Evolutionary conservation across 2,113 vertebrate species (phyloP), one percentile per base, ranked within the genome.

Genomic region (Mixornis gularis): DNA sequence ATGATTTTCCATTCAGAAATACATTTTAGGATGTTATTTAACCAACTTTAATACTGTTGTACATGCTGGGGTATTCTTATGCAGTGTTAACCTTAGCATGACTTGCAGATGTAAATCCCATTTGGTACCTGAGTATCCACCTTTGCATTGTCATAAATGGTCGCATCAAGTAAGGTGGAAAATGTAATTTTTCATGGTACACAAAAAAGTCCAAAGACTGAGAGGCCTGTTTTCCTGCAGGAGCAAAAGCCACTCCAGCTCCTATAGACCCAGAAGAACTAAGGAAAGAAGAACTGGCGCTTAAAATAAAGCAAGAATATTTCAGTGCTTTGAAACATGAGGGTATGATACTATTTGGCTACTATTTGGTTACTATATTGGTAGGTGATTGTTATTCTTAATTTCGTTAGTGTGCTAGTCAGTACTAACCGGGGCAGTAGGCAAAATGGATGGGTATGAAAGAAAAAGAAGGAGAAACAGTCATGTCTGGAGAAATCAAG

Each of bases 231-330:
- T 80, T 87, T 87, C 40, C 79, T 95, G 41, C 90, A 98, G 97
- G 91, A 59, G 10, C 7, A 51, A 94, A 98, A 89, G 49, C 53
- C 53, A 69, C 30, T 73, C 59, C 95, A 27, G 8, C 66, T 69
- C 58, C 55, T 22, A 17, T 93, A 6, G 65, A 85, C 4, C 46
- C 95, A 22, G 97, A 98, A 41, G 97, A 98, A 72, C 64, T 87
- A 66, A 96, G 44, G 56, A 97, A 93, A 89, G 83, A 89, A 40
- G 93, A 98, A 70, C 17, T 98, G 66, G 96, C 21, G 51, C 59
- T 94, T 70, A 98, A 96, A 95, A 97, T 99, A 85, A 97, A 96
- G 43, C 91, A 97, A 85, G 98, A 99, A 85, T 96, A 98, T 96
- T 83, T 97, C 44, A 91, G 95, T 44, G 98, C 98, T 6, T 95